These are phyloP conservation scores for Lasioglossum oenotherae DNA, from an alignment of 2,888 invertebrate genomes.

Conservation along the genomic window DNA sequence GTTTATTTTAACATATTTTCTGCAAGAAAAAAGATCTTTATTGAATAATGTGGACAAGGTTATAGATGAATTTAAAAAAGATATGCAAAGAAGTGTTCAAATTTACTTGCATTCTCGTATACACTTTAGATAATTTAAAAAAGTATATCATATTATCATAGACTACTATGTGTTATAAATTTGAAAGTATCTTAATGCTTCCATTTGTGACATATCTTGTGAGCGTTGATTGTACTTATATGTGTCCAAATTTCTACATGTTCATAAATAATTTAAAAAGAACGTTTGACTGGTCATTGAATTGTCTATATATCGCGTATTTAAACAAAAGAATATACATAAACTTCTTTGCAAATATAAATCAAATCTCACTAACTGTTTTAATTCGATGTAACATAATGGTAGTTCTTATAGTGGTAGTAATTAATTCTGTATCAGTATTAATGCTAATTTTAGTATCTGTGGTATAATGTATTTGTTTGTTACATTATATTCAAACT, in stretches of 20 bases:
- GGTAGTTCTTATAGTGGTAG: slow-evolving; percentile 35
- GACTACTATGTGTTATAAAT: slow-evolving; percentile 47
- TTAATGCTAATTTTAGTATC: slow-evolving; percentile 51
- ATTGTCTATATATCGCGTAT: slow-evolving; percentile 24
- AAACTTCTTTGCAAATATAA: slow-evolving; percentile 42
- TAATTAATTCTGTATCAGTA: slow-evolving; percentile 37
- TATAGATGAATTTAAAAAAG: slow-evolving; percentile 12
- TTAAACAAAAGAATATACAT: slow-evolving; percentile 20
- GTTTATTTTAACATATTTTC: slow-evolving; percentile 19
- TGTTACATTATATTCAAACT: slow-evolving; percentile 21
- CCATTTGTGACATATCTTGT: slow-evolving; percentile 72
- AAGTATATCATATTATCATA: slow-evolving; percentile 39
- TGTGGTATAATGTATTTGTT: slow-evolving; percentile 29
- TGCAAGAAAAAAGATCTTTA: slow-evolving; percentile 4
- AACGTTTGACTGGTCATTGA: slow-evolving; percentile 25
- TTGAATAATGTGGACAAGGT: slow-evolving; percentile 13
- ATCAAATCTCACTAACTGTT: slow-evolving; percentile 33
- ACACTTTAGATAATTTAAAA: slow-evolving; percentile 36
- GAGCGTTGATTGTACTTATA: slow-evolving; percentile 47
- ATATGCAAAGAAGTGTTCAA: slow-evolving; percentile 47
- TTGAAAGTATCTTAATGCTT: slow-evolving; percentile 59
- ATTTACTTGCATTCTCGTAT: slow-evolving; percentile 27
- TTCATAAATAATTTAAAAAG: slow-evolving; percentile 39
- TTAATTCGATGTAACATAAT: slow-evolving; percentile 26
- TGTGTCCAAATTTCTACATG: slow-evolving; percentile 41